Evolutionary conservation across 2,113 vertebrate species (phyloP), one percentile per base, ranked within the genome.

Genomic region (Apeltes quadracus): DNA sequence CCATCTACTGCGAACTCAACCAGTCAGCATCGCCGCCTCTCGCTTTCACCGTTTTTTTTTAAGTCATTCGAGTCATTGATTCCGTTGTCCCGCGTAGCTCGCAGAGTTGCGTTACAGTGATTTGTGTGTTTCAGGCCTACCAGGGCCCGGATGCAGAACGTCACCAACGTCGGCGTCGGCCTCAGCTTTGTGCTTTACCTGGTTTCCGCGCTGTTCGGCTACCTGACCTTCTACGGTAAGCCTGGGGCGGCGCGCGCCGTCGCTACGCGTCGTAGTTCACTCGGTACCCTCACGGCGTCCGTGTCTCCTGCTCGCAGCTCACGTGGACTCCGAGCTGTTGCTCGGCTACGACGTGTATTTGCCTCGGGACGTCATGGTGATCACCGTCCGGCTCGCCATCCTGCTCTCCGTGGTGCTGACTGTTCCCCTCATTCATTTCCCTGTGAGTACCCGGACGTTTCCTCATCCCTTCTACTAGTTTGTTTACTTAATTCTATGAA

Each of bases 141-240:
- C 50, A 99, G 96, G 90, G 85, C 88, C 65, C 93, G 94, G 90
- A 99, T 98, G 98, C 96, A 97, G 93, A 95, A 94, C 0, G 94
- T 97, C 27, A 87, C 94, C 1, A 94, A 96, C 67, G 91, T 95
- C 53, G 92, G 95, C 54, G 95, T 99, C 78, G 78, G 90, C 75
- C 90, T 99, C 84, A 98, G 96, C 89, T 95, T 96, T 82, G 72
- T 95, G 16, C 64, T 98, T 76, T 99, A 99, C 89, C 93, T 96
- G 4, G 2, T 95, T 22, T 97, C 96, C 32, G 96, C 97, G 0
- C 85, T 99, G 20, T 99, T 99, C 90, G 97, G 97, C 13, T 99
- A 99, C 89, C 95, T 99, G 84, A 98, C 97, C 34, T 99, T 99
- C 93, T 99, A 96, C 59, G 90, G 98, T 99, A 88, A 91, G 94